Percentiles rank a stretch among this genome's conserved stretches.
These are phyloP conservation scores for Anguilla obscura DNA, from an alignment of 2,797 vertebrate species.

Conservation along the genomic window DNA sequence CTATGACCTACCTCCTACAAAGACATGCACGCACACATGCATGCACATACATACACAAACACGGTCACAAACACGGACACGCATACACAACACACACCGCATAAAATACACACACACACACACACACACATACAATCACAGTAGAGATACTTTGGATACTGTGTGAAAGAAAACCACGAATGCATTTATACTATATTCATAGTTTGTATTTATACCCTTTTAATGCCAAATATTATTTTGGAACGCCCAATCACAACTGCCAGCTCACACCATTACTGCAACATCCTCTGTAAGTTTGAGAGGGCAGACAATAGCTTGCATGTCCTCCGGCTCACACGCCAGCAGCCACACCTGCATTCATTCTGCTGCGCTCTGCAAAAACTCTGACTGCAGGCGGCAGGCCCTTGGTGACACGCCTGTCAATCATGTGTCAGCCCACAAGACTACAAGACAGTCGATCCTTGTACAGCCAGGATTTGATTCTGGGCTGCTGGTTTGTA, in stretches of 20 bases:
- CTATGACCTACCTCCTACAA: constrained; percentile 36
- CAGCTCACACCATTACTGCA: not conserved
- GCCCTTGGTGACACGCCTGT: not conserved
- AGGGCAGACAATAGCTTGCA: not conserved
- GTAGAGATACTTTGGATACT: not conserved
- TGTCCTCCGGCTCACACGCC: not conserved
- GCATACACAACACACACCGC: too few relatives aligned
- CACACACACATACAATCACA: too few relatives aligned
- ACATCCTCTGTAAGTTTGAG: not conserved
- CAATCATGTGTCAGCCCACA: not conserved
- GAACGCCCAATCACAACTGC: not conserved
- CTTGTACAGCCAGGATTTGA: not conserved
- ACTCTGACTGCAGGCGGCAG: not conserved
- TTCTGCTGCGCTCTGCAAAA: not conserved
- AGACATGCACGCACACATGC: not conserved
- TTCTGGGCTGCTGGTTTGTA: not conserved
- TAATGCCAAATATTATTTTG: not conserved
- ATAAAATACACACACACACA: too few relatives aligned
- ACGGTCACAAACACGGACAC: too few relatives aligned
- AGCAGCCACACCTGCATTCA: too few relatives aligned
- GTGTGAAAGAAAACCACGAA: not conserved
- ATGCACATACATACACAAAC: not conserved
- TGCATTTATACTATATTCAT: not conserved
- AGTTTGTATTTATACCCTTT: too few relatives aligned
- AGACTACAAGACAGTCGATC: not conserved